Evolutionary conservation across 2,888 invertebrate species (phyloP).

Genomic region (Caenorhabditis japonica): DNA sequence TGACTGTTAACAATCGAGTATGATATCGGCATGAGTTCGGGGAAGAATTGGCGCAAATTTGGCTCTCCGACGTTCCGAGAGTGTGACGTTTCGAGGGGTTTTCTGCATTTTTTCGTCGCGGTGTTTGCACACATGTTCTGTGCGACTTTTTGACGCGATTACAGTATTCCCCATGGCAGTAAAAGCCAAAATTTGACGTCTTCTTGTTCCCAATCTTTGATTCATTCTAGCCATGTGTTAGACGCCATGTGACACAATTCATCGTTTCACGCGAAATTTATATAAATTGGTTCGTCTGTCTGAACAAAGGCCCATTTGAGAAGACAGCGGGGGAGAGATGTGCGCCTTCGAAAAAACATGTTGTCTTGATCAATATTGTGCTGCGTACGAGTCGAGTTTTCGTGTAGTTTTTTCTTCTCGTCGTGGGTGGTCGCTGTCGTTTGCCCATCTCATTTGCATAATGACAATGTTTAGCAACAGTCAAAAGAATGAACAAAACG

Average conservation of each 20-base stretch:
- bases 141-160: too few species aligned
- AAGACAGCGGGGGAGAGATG: constrained; percentile 3
- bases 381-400: too few species aligned
- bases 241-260: constrained; percentile 24
- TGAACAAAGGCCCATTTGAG: constrained; percentile 39
- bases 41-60: too few species aligned
- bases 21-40: too few species aligned
- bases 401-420: constrained; percentile 9
- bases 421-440: constrained; percentile 20
- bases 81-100: too few species aligned
- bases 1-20: too few species aligned
- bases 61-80: too few species aligned
- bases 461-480: neutral
- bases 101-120: too few species aligned
- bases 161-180: neutral
- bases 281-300: constrained; percentile 34
- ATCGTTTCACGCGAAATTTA: neutral
- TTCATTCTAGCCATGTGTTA: constrained; percentile 6
- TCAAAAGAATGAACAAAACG: constrained; percentile 3
- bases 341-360: constrained; percentile 18
- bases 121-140: too few species aligned
- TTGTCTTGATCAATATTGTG: constrained; percentile 27
- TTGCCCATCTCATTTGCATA: constrained; percentile 29
- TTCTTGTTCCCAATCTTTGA: constrained; percentile 13
- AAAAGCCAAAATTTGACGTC: neutral